Conservation (phyloP, 2,113 vertebrate genomes). For the Lampris incognitus region DNA sequence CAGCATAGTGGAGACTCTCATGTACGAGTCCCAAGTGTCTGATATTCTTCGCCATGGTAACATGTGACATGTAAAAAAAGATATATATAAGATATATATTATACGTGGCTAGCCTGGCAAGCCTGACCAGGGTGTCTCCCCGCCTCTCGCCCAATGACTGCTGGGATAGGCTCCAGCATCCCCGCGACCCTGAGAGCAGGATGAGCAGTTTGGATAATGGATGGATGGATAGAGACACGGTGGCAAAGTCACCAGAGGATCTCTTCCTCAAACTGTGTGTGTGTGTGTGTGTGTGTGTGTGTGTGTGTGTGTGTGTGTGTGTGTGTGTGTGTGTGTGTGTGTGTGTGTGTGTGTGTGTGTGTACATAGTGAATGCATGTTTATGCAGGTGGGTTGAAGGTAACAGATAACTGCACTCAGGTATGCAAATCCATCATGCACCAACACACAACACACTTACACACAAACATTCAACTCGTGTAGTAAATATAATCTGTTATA, state of each 20-base stretch:
- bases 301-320: constrained; percentile 7
- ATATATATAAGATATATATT: constrained; percentile 10
- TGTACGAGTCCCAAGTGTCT: constrained; percentile 36
- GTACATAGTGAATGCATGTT: neutral
- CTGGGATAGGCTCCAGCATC: too few species aligned
- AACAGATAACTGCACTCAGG: neutral
- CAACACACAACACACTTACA: too few species aligned
- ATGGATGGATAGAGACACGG: constrained; percentile 2
- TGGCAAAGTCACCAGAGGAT: constrained; percentile 55
- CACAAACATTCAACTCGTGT: too few species aligned
- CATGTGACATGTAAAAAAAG: constrained; percentile 28
- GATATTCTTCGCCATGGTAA: constrained; percentile 49
- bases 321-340: neutral
- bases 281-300: neutral
- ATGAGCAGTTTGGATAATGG: too few species aligned
- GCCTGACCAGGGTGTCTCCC: too few species aligned
- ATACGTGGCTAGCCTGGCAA: too few species aligned
- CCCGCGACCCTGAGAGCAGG: too few species aligned
- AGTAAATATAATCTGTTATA: too few species aligned
- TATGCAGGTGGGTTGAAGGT: neutral
- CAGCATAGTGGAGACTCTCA: constrained; percentile 13
- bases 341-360: neutral
- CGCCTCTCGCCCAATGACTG: too few species aligned
- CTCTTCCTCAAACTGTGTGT: constrained; percentile 16
- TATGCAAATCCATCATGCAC: too few species aligned